Conservation (phyloP, 2,797 vertebrate species). For the Borostomias antarcticus region DNA sequence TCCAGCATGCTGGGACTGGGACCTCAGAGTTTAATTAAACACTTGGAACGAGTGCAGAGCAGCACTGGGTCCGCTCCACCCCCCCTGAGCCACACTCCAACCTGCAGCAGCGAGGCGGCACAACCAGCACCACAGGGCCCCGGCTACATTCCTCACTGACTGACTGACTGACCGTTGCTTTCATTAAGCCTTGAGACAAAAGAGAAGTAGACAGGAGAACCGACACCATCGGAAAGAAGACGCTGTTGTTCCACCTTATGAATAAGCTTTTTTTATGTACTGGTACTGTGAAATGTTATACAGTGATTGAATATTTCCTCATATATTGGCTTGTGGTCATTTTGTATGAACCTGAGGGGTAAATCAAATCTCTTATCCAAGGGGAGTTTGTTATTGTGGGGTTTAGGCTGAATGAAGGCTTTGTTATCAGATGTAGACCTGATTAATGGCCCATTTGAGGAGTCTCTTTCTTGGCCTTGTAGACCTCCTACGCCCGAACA, state of each 20-base stretch:
- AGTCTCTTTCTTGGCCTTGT: not conserved
- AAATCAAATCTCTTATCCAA: not conserved
- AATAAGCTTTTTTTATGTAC: too few relatives aligned
- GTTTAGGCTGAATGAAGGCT: not conserved
- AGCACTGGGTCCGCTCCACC: not conserved
- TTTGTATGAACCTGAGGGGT: too few relatives aligned
- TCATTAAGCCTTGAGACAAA: slow-evolving; percentile 46
- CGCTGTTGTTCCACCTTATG: not conserved
- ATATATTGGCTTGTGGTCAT: too few relatives aligned
- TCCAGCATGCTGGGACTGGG: slow-evolving; percentile 20
- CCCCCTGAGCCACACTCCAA: slow-evolving; percentile 34
- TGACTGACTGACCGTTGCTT: slow-evolving; percentile 44
- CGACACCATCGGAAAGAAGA: not conserved
- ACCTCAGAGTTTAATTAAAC: slow-evolving; percentile 40
- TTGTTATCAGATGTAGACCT: slow-evolving; percentile 2
- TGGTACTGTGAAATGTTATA: too few relatives aligned
- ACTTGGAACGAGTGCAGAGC: slow-evolving; percentile 5
- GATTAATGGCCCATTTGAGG: too few relatives aligned
- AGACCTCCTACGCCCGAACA: not conserved
- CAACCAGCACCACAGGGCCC: slow-evolving; percentile 7
- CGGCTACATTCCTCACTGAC: slow-evolving; percentile 54
- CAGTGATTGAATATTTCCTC: too few relatives aligned
- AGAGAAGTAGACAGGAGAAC: slow-evolving; percentile 25
- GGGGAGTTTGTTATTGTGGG: slow-evolving; percentile 7
- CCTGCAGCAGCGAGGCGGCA: slow-evolving; percentile 31